A percentile compares a stretch with the other conserved stretches of the same genome.
Conservation (phyloP, 2,888 invertebrate species). For the Eurytoma adleriae region DNA sequence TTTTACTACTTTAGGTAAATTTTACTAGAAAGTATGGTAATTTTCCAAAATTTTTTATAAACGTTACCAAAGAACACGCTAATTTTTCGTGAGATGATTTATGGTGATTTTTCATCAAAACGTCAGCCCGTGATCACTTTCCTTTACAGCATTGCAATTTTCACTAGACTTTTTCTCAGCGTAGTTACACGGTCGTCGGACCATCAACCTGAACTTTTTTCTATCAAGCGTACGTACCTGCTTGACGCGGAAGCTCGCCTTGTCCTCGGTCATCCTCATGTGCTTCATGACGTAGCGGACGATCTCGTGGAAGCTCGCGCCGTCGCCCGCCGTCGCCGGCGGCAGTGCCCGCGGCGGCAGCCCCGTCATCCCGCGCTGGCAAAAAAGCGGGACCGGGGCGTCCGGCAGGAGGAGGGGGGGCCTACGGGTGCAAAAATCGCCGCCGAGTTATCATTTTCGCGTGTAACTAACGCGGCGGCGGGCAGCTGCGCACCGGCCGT, state of each 20-base stretch:
- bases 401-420: not conserved
- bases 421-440: constrained; percentile 17
- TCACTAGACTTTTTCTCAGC: too few species aligned
- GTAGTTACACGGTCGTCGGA: too few species aligned
- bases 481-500: constrained; percentile 43
- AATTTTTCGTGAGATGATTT: too few species aligned
- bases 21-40: too few species aligned
- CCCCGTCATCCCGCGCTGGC: not conserved
- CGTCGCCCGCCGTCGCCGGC: not conserved
- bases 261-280: constrained; percentile 63
- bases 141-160: too few species aligned
- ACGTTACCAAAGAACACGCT: too few species aligned
- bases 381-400: too few species aligned
- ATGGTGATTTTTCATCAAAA: too few species aligned
- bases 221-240: constrained; percentile 63
- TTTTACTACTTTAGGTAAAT: too few species aligned
- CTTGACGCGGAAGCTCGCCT: constrained; percentile 65
- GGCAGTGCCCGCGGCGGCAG: not conserved
- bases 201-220: too few species aligned
- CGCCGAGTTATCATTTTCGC: constrained; percentile 40
- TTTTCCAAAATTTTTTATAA: too few species aligned
- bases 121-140: too few species aligned
- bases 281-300: constrained; percentile 68
- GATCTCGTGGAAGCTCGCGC: constrained; percentile 65
- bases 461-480: constrained; percentile 47